Conservation (phyloP, 2,113 vertebrate genomes). For the Pyxicephalus adspersus region DNA sequence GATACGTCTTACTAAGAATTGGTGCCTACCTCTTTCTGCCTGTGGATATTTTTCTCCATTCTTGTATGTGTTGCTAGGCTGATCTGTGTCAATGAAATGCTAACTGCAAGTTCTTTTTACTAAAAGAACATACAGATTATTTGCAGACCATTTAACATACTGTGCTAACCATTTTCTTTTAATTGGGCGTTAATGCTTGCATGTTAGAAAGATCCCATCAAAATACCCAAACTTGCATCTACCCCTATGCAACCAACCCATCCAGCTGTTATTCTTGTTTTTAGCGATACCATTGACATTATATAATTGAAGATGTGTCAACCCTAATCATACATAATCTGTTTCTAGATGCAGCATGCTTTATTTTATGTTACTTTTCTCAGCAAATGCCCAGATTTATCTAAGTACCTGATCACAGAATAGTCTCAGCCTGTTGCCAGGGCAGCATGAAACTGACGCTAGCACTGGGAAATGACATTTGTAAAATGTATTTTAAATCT, state of each 20-base stretch:
- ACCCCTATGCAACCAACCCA: neutral
- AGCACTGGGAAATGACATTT: too few relatives aligned
- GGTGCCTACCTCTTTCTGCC: constrained; percentile 1
- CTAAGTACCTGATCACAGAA: too few relatives aligned
- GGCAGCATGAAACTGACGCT: too few relatives aligned
- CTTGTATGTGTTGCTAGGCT: constrained; percentile 4
- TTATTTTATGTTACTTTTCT: too few relatives aligned
- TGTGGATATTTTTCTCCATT: neutral
- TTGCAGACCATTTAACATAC: neutral
- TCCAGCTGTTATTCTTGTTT: neutral
- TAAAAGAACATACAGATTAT: neutral
- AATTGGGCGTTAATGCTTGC: neutral
- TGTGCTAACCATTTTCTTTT: neutral
- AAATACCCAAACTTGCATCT: neutral
- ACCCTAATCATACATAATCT: too few relatives aligned
- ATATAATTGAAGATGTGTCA: too few relatives aligned
- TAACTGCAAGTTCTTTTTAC: neutral
- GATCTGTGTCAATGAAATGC: neutral
- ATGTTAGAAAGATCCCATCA: neutral
- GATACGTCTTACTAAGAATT: neutral
- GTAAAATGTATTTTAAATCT: too few relatives aligned
- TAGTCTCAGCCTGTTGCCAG: too few relatives aligned
- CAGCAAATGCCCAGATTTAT: too few relatives aligned
- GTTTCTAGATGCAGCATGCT: too few relatives aligned
- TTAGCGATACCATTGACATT: neutral